These are phyloP conservation scores for Ictidomys tridecemlineatus DNA, from an alignment of 2,113 vertebrate species.

Conservation along the genomic window DNA sequence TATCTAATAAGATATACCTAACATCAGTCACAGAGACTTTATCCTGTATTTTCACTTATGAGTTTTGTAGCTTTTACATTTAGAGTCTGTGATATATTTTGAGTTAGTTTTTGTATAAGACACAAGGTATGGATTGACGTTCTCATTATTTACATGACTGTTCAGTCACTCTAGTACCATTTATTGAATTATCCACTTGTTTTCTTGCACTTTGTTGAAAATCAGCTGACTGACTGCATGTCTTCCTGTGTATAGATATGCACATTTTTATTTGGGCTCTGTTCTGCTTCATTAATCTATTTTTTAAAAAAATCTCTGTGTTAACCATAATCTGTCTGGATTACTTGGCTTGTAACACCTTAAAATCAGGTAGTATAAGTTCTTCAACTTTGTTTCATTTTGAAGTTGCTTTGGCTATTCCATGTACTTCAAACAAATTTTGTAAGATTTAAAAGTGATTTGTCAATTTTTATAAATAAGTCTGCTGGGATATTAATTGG, in stretches of 20 bases:
- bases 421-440: background rate
- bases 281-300: background rate
- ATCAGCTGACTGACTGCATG: background rate
- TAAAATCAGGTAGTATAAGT: background rate
- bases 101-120: background rate
- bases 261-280: background rate
- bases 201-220: background rate
- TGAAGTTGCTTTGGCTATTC: background rate
- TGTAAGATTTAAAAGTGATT: background rate
- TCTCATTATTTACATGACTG: background rate
- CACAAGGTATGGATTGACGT: background rate
- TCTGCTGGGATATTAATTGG: background rate
- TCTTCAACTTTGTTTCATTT: background rate
- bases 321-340: background rate
- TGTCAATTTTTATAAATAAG: background rate
- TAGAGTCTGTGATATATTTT: background rate
- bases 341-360: background rate
- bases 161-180: background rate
- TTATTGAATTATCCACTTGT: background rate
- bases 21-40: background rate
- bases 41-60: background rate
- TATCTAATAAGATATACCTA: background rate
- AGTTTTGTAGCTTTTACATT: constrained; percentile 4
- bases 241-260: too few species aligned
- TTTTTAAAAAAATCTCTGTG: background rate